phyloP scores from a whole-genome alignment of 2,113 vertebrate genomes.

The Puma concolor region DNA sequence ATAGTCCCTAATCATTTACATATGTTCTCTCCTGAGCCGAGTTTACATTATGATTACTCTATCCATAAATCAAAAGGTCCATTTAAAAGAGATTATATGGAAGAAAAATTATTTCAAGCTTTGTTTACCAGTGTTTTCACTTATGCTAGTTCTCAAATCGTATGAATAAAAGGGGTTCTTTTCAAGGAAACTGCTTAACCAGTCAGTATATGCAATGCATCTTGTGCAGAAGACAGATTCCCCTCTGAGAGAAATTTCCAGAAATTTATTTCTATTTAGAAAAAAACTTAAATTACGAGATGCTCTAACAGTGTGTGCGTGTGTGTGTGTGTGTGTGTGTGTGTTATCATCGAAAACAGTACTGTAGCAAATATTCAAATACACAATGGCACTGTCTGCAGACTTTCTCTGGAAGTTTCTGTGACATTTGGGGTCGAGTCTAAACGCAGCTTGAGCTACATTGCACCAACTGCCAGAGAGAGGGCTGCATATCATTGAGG shows the following conservation, averaged over 20 bases:
- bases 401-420: background rate
- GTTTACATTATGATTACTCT: background rate
- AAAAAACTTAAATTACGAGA: background rate
- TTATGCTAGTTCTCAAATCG: background rate
- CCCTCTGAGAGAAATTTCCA: slow-evolving; percentile 16
- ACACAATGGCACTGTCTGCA: background rate
- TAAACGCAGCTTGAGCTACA: background rate
- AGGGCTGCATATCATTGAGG: background rate
- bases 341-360: background rate
- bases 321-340: background rate
- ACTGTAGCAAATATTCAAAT: background rate
- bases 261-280: background rate
- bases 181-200: background rate
- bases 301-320: background rate
- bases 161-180: background rate
- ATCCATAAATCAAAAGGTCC: slow-evolving; percentile 27
- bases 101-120: slow-evolving; percentile 50
- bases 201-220: background rate
- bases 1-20: background rate
- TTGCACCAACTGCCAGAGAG: background rate
- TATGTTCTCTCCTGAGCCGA: slow-evolving; percentile 34
- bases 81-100: slow-evolving; percentile 12
- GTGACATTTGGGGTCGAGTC: background rate
- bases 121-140: slow-evolving; percentile 31
- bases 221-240: background rate